These are phyloP conservation scores for Tiliacea aurago DNA, from an alignment of 2,888 invertebrate species.

Conservation along the genomic window DNA sequence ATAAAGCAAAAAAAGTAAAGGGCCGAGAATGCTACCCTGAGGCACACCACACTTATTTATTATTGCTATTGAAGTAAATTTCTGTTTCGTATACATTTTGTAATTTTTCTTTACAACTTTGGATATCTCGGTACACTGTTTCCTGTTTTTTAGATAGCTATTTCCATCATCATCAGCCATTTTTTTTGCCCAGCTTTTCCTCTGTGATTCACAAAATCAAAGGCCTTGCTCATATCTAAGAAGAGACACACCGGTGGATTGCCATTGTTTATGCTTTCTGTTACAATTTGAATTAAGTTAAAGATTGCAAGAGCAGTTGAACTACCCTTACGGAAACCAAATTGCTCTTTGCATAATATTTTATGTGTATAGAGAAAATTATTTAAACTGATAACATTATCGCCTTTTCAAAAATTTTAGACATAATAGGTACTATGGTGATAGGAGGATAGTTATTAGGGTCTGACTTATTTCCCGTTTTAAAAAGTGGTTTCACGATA, in stretches of 20 bases:
- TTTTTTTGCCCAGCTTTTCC: too few relatives aligned
- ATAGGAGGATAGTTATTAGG: neutral
- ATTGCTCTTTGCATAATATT: neutral
- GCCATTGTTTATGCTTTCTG: neutral
- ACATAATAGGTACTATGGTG: neutral
- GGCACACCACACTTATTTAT: too few relatives aligned
- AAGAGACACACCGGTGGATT: neutral
- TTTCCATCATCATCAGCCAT: too few relatives aligned
- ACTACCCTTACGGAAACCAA: neutral
- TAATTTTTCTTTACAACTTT: too few relatives aligned
- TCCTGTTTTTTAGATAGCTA: too few relatives aligned
- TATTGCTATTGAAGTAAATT: too few relatives aligned
- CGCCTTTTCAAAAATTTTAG: neutral
- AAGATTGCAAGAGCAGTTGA: neutral
- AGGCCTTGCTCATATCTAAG: too few relatives aligned
- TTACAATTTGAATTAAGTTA: neutral
- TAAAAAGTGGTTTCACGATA: too few relatives aligned
- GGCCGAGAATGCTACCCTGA: too few relatives aligned
- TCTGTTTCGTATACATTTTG: too few relatives aligned
- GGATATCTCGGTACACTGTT: too few relatives aligned
- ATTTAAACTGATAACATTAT: neutral
- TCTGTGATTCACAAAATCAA: neutral
- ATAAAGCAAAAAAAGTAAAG: too few relatives aligned
- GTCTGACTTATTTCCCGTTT: neutral
- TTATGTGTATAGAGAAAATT: neutral